Base-by-base conservation (phyloP, 2,797 vertebrate species). In the Anguilla pacifica region DNA sequence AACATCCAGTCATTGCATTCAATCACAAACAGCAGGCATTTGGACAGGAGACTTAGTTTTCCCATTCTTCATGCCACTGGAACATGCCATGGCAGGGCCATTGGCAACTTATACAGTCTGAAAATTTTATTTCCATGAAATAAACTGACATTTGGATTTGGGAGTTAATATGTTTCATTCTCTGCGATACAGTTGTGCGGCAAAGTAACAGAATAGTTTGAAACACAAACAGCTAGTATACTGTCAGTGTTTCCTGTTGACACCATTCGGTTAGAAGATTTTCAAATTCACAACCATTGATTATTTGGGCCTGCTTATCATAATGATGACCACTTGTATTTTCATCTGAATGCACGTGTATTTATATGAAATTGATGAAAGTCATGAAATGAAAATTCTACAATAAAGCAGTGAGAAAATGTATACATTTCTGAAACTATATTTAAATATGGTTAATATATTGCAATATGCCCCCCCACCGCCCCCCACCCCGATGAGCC, bases 41-140 rank as follows among this genome's bases (percentile, higher is more conserved):
- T 89, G 89, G 88, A 88, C 87, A 90, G 28, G 70, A 72, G 77
- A 86, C 72, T 43, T 81, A 25, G 19, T 79, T 81, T 43, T 19
- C 3, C 9, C 74, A 53, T 86, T 43, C 46, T 82, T 35, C n/a
- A 67, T 53, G 28, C 11, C 46, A 39, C 59, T 79, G 51, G 72
- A 86, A 79, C 77, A 57, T 15, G 17, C 77, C 46, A 31, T n/a
- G 81, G 3, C 49, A 55, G 31, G 51, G 55, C 19, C 46, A 39
- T 3, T 83, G 49, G 55, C 31, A 1, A 49, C 51, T 17, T 19
- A n/a, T 22, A n/a, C 79, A 25, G 43, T 25, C 79, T 83, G 46
- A 83, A 83, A 6, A 81, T 81, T 19, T 46, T 6, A 81, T 49
- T 81, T 81, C 19, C 39, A 46, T 22, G 6, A 22, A 81, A 46